A percentile compares a stretch with the other conserved stretches of the same genome.
These are phyloP conservation scores for Zingel zingel DNA, from an alignment of 2,113 vertebrate species.

Conservation along the genomic window DNA sequence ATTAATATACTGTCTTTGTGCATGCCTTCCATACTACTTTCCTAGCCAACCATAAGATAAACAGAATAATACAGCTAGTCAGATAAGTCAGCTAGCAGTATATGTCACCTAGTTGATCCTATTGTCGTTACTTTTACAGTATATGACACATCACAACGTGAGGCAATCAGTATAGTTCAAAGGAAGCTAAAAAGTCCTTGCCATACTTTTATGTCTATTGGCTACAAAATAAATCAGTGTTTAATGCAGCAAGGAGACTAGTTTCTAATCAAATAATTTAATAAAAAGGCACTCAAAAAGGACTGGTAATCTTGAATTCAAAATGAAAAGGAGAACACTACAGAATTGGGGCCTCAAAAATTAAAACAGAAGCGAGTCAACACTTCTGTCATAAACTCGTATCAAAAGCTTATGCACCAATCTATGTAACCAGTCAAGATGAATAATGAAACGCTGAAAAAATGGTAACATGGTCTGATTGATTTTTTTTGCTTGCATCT, in stretches of 20 bases:
- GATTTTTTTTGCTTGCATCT: slow-evolving; percentile 1
- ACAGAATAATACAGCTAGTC: neutral
- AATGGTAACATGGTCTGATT: neutral
- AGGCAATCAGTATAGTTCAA: neutral
- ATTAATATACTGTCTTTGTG: neutral
- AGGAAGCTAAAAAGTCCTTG: neutral
- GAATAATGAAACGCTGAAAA: neutral
- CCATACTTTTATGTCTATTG: neutral
- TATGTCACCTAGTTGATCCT: neutral
- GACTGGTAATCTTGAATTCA: neutral
- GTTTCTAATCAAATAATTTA: neutral
- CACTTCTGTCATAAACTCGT: neutral
- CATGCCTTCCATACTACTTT: neutral
- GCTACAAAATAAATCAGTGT: neutral
- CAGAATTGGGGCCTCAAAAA: neutral
- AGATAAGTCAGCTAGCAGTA: neutral
- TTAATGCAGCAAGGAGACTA: neutral
- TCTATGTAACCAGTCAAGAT: neutral
- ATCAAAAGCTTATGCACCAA: neutral
- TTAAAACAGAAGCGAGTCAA: neutral
- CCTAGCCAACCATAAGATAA: neutral
- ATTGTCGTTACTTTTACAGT: neutral
- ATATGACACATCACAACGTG: neutral
- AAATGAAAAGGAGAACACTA: neutral
- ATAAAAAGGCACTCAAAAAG: neutral